A percentile compares a stretch with the other conserved stretches of the same genome.
Evolutionary conservation across 2,113 vertebrate genomes (phyloP).

Genomic region (Paralichthys olivaceus): DNA sequence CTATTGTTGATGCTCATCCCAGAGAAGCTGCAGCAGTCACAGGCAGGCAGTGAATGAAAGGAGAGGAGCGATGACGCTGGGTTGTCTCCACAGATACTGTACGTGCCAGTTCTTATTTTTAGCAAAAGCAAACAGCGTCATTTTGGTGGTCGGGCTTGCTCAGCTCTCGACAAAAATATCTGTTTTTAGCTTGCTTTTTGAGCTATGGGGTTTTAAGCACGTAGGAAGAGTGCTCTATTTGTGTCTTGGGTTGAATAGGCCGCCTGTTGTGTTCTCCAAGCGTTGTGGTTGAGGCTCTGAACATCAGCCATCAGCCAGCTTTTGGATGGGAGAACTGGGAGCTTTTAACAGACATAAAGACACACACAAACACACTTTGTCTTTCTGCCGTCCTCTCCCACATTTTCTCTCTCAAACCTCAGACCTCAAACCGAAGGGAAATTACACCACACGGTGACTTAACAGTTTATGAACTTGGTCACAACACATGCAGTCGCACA

Average conservation of each 20-base stretch:
- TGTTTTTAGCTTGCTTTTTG: conserved; percentile 55
- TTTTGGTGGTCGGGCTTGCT: conserved; percentile 46
- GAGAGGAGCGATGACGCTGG: conserved; percentile 32
- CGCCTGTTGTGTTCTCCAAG: conserved; percentile 55
- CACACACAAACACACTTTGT: conserved; percentile 35
- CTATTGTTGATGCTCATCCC: conserved; percentile 58
- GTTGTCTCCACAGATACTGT: conserved; percentile 54
- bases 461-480: conserved; percentile 33
- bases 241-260: conserved; percentile 59
- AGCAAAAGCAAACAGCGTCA: conserved; percentile 48
- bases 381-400: conserved; percentile 30
- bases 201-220: conserved; percentile 41
- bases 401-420: conserved; percentile 34
- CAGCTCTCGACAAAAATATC: conserved; percentile 26
- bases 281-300: conserved; percentile 60
- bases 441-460: conserved; percentile 40
- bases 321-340: conserved; percentile 56
- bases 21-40: conserved; percentile 27
- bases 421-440: conserved; percentile 57
- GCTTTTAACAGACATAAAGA: conserved; percentile 52
- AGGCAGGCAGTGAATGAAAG: conserved; percentile 56
- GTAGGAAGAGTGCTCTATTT: conserved; percentile 57
- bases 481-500: conserved; percentile 17
- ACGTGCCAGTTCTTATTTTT: conserved; percentile 63
- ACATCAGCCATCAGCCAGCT: conserved; percentile 50